Evolutionary conservation across 2,888 invertebrate species (phyloP), one percentile per base, ranked within the genome.

Genomic region (Drosophila vallismaia): DNA sequence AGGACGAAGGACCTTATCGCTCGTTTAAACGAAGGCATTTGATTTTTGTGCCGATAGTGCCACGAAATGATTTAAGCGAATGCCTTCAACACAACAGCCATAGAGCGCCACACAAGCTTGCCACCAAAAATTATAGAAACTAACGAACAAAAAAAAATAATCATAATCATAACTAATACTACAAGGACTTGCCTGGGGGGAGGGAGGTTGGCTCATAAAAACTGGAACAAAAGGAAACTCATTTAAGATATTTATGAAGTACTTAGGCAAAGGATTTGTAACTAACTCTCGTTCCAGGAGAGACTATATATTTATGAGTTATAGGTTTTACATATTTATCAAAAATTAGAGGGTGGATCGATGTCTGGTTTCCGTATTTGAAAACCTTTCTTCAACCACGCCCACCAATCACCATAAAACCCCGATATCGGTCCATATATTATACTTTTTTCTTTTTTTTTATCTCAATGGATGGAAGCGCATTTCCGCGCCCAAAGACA

Each of bases 21-120:
- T 73, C 78, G 82, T 85, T 87, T 85, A 85, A 85, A 86, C 86
- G 87, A 86, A 86, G 82, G 82, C 80, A 85, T 86, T 84, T 86
- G 85, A 86, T 84, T 78, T 70, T 86, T 75, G 82, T 75, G 71
- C 82, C 80, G 85, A 85, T 85, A 86, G 67, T 77, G 85, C 82
- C 87, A 82, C 64, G 73, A 72, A 74, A 85, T 85, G 84, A 86
- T 86, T 85, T 85, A 86, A 76, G 80, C 69, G 63, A 59, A 45
- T 68, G 69, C 69, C 69, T 69, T 69, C 69, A 69, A 69, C 69
- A 50, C 51, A 45, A 38, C 53, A 40, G 28, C 29, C 19, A 2
- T 2, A 19, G 19, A 2, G 2, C 2, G 19, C 19, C 19, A 19
- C 19, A 19, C 19, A 19, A 7, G 12, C 52, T 26, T 45, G 6